These are phyloP conservation scores for Spialia ferax DNA, from an alignment of 2,888 invertebrate species.

Conservation along the genomic window DNA sequence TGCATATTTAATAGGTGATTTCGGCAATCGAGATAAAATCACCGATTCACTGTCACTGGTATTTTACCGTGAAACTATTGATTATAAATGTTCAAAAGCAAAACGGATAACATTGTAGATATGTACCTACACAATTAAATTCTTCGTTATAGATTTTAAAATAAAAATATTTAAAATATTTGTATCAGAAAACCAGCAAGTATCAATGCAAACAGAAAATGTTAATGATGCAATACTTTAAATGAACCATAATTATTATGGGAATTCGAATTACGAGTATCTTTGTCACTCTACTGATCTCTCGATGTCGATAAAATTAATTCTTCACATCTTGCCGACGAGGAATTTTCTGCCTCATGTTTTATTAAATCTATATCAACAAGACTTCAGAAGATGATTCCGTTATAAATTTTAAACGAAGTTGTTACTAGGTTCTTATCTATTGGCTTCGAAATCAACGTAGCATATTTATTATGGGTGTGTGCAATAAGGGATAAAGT, in stretches of 20 bases:
- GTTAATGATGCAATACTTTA: not conserved
- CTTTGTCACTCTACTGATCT: slow-evolving; percentile 2
- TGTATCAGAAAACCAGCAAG: no score
- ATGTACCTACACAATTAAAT: no score
- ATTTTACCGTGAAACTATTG: no score
- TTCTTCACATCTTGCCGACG: not conserved
- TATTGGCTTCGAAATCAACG: no score
- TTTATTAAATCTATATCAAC: not conserved
- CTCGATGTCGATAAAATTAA: not conserved
- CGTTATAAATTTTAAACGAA: slow-evolving; percentile 1
- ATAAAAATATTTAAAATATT: no score
- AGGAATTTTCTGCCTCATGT: not conserved
- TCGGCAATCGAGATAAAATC: no score
- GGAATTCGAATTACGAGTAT: slow-evolving; percentile 4
- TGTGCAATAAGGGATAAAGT: not conserved
- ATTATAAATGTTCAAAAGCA: no score
- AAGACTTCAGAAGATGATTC: not conserved
- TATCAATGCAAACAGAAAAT: not conserved
- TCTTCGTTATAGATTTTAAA: no score
- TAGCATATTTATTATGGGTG: not conserved
- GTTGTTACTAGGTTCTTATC: not conserved
- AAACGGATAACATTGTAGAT: no score
- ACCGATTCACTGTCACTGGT: no score
- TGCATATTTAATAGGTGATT: not conserved
- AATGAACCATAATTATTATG: not conserved